Base-by-base conservation (phyloP, 1,140 invertebrate genomes). In the Tribolium castaneum region DNA sequence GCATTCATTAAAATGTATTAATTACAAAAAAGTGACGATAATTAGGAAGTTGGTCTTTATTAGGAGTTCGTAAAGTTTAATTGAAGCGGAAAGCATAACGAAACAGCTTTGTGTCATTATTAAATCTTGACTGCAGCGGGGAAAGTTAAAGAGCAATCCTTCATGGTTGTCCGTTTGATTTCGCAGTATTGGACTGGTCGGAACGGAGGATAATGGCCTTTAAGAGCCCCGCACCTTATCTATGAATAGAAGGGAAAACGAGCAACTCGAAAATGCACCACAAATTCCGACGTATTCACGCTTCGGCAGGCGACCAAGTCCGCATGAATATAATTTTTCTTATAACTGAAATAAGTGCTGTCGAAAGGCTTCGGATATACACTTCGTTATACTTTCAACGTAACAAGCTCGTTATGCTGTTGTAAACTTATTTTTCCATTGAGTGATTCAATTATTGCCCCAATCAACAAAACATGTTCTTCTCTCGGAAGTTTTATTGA, bases 381-480 rank as follows among this genome's bases (percentile, higher is more conserved):
- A 66, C 30, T 66, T 66, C 30, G 59, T 66, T 66, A 66, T 66
- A 66, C 14, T 35, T 66, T 34, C 6, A n/a, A 13, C 59, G 59
- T 66, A 66, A 66, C 59, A 66, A 66, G 59, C 59, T 66, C 59
- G 59, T 66, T 66, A 66, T 66, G 59, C 59, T 66, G 59, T 35
- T 66, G n/a, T 66, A 66, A 66, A 39, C 59, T 66, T 66, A 66
- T 66, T 66, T 66, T 39, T 66, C 59, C 30, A 30, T 66, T 35
- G 59, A 66, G 30, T 66, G 59, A 66, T 66, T 66, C 59, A 66
- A 66, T 66, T 66, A 66, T 66, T 35, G 59, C 59, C 13, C 10
- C 25, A 66, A 66, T 66, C 59, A 66, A 66, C 59, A 66, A 66
- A 66, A 66, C 59, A 66, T 66, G 59, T 66, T 66, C 59, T 66